phyloP scores from a whole-genome alignment of 2,113 vertebrate genomes.

The Elanus axillaris region DNA sequence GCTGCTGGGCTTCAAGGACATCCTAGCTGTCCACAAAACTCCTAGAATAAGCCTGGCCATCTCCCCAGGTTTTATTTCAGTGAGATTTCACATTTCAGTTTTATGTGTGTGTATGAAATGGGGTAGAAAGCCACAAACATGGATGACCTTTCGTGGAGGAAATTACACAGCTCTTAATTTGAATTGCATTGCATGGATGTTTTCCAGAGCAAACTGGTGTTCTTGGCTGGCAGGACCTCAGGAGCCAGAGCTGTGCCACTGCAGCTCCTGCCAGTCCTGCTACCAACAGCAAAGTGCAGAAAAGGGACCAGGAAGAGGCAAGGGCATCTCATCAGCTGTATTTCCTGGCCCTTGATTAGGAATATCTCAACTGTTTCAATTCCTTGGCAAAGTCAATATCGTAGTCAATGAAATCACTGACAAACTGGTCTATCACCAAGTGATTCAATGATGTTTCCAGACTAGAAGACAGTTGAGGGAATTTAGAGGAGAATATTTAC shows the following conservation, averaged over 20 bases:
- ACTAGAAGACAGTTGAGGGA: not conserved
- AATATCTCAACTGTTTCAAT: not conserved
- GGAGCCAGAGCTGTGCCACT: not conserved
- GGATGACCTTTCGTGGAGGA: not conserved
- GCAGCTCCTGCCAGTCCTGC: fast-evolving
- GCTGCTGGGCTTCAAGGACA: not conserved
- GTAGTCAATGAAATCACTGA: not conserved
- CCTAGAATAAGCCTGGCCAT: not conserved
- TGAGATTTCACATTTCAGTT: not conserved
- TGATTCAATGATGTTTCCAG: not conserved
- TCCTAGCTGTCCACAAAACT: not conserved
- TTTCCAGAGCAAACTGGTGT: not conserved
- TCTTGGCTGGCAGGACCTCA: not conserved
- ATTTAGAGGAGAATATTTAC: not conserved
- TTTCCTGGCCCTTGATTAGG: not conserved
- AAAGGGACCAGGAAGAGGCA: not conserved
- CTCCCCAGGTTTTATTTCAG: not conserved
- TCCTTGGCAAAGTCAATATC: not conserved
- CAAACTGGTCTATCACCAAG: not conserved
- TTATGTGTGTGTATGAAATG: not conserved
- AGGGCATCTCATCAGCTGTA: not conserved
- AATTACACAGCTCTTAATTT: not conserved
- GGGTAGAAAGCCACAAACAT: not conserved
- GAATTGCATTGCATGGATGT: not conserved
- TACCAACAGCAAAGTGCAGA: not conserved